Base-by-base conservation (phyloP, 2,113 vertebrate species). In the Hiodon tergisus region DNA sequence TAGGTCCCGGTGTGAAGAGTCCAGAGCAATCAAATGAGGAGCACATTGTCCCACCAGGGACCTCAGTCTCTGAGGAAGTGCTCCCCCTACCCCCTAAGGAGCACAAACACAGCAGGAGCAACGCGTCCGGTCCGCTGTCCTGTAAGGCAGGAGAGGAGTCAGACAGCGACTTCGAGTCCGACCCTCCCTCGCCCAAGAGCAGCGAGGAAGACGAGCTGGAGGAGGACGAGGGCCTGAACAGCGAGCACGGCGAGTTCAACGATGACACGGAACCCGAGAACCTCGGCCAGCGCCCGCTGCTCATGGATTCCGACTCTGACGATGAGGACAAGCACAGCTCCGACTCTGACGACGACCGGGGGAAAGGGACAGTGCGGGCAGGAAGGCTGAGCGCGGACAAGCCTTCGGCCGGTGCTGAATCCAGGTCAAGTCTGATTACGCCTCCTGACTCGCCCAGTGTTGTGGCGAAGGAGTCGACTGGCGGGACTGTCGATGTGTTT, bases 161-260 rank as follows among this genome's bases (percentile, higher is more conserved):
- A 0, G 97, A 98, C 78, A 99, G 97, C 17, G 97, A 99, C 80
- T 99, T 98, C 51, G 97, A 99, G 73, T 99, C 97, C 0, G 97
- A 99, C 72, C 94, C 97, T 9, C 95, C 96, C 4, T 98, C 97
- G 52, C 94, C 96, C 0, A 98, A 96, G 83, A 99, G 97, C 87
- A 99, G 97, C 0, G 96, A 98, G 79, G 97, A 99, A 70, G 91
- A 94, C 6, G 88, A 92, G 5, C 89, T 84, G 10, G 96, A 97
- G 13, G 94, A 98, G 50, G 96, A 98, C 0, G 97, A 96, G 68
- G 89, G 83, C 10, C 89, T 95, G 74, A 95, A 94, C 70, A 94
- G 92, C 1, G 96, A 96, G 73, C 94, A 90, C 0, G 94, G 91
- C 0, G 93, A 93, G 60, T 94, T 93, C 63, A 88, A 89, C 6